A percentile compares a stretch with the other conserved stretches of the same genome.
Evolutionary conservation across 2,888 invertebrate genomes (phyloP).

Genomic region (Xiphydria camelus): DNA sequence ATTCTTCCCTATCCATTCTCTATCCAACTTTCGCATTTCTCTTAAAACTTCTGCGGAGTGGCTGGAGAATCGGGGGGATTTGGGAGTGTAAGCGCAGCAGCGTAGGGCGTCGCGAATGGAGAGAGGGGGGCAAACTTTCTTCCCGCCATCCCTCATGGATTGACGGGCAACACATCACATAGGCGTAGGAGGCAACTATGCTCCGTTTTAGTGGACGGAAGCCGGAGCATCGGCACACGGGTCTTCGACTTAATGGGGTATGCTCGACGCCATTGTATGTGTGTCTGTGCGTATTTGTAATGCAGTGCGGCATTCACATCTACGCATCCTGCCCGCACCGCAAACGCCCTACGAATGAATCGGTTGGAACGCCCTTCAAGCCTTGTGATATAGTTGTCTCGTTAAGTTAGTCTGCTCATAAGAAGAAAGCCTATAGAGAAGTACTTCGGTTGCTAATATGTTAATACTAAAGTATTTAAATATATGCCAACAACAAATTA

Average conservation of each 20-base stretch:
- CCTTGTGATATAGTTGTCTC: too few relatives aligned
- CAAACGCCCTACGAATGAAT: constrained; percentile 4
- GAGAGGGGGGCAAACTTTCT: constrained; percentile 41
- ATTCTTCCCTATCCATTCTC: constrained; percentile 54
- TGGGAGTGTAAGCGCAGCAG: constrained; percentile 15
- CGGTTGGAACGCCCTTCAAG: too few relatives aligned
- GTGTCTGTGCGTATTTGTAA: constrained; percentile 27
- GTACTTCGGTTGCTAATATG: too few relatives aligned
- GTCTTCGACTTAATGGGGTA: constrained; percentile 29
- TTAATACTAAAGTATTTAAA: too few relatives aligned
- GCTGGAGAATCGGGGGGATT: constrained; percentile 16
- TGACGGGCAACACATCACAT: constrained; percentile 52
- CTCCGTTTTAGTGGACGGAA: background rate
- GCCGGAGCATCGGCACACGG: background rate
- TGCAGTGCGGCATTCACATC: constrained; percentile 29
- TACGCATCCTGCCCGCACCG: constrained; percentile 12
- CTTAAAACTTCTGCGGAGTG: constrained; percentile 46
- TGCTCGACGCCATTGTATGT: constrained; percentile 32
- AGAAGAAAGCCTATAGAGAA: too few relatives aligned
- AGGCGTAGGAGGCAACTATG: constrained; percentile 26
- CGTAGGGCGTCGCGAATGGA: background rate
- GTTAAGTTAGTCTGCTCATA: too few relatives aligned
- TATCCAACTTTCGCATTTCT: constrained; percentile 55
- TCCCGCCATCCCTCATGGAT: constrained; percentile 48
- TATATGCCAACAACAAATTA: too few relatives aligned